Evolutionary conservation across 1,140 invertebrate species (phyloP), one percentile per base, ranked within the genome.

Genomic region (Drosophila grimshawi): DNA sequence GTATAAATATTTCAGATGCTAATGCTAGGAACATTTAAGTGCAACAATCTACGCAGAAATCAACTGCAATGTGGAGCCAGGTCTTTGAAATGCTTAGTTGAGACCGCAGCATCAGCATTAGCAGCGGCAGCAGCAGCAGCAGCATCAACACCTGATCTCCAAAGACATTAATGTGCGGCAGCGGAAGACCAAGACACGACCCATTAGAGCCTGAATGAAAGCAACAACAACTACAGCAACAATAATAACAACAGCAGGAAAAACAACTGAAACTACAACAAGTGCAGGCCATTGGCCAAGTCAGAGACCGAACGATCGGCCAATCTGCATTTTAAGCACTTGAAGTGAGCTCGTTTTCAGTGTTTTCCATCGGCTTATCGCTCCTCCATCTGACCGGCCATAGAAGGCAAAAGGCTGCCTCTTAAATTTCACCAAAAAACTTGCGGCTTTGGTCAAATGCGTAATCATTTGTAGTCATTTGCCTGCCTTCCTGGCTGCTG

Each of bases 401-500:
- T 59, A 77, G 75, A 67, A 64, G 75, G 65, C 56, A 76, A 56
- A 19, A 62, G 53, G 61, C 61, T 27, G 64, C 53, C 48, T 46
- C 63, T 57, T 6, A 53, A 80, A 80, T 82, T 88, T 79, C 72
- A 74, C 68, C 72, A 62, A 79, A 83, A 78, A 66, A 43, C 65
- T 61, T 46, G 70, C 63, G 70, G 70, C 66, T 62, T 70, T 69
- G 59, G 45, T 60, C 51, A 78, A 66, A 67, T 80, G 83, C 83
- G 82, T 86, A 86, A 86, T 88, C 80, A 76, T 79, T 82, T 82
- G 83, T 77, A 81, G 85, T 68, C 83, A 80, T 80, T 85, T 85
- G 81, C 71, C 80, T 80, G 80, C 59, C 70, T 56, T 68, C 6
- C 43, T 41, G 43, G 61, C 63, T 73, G 69, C 74, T 30, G 64